phyloP scores from a whole-genome alignment of 1,140 invertebrate genomes.

The Adoxophyes honmai region DNA sequence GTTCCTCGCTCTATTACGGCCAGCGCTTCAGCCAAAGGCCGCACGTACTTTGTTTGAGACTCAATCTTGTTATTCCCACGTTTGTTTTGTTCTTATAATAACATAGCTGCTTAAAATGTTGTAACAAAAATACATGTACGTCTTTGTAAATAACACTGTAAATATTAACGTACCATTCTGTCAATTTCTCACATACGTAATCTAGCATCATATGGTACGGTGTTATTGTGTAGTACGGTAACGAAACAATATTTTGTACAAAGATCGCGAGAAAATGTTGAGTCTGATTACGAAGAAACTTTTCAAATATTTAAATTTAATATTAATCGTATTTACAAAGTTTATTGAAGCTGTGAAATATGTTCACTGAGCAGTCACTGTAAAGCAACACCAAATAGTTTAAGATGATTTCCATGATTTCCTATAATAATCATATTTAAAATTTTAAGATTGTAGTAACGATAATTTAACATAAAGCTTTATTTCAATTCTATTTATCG shows the following conservation, averaged over 20 bases:
- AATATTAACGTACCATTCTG: constrained; percentile 21
- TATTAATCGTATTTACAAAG: constrained; percentile 50
- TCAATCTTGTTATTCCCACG: constrained; percentile 1
- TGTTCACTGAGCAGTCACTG: constrained; percentile 50
- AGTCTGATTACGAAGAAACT: constrained; percentile 58
- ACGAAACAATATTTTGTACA: constrained; percentile 61
- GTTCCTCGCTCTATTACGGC: constrained; percentile 55
- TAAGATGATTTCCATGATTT: constrained; percentile 35
- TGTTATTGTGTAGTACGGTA: constrained; percentile 29
- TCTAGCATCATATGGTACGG: constrained; percentile 28
- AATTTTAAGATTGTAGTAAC: constrained; percentile 1
- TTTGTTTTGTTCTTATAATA: neutral
- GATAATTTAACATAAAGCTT: neutral
- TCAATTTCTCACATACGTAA: constrained; percentile 69
- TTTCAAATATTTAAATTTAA: constrained; percentile 43
- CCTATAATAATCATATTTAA: constrained; percentile 7
- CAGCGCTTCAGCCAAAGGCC: constrained; percentile 50
- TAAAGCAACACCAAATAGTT: constrained; percentile 69
- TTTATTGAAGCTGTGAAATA: constrained; percentile 41
- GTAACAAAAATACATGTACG: neutral
- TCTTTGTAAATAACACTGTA: constrained; percentile 5
- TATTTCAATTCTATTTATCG: too few relatives aligned
- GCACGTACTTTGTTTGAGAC: constrained; percentile 66
- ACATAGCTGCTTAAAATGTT: neutral
- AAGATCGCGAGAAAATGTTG: constrained; percentile 57